These are phyloP conservation scores for Cylas formicarius DNA, from an alignment of 1,140 invertebrate species.

Conservation along the genomic window DNA sequence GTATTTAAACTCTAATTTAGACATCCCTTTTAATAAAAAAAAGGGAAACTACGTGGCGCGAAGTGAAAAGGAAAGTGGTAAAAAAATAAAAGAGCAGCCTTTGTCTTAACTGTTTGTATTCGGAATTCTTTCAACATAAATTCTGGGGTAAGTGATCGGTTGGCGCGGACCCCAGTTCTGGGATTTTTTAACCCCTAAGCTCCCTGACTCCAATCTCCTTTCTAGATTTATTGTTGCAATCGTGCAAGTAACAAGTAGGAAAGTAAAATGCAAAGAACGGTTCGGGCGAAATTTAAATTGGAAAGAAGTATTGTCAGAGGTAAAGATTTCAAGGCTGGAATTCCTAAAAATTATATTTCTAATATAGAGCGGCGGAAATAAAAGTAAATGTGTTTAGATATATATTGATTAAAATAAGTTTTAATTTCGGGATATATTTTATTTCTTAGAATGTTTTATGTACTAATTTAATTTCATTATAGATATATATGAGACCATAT, in stretches of 20 bases:
- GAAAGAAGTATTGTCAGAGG: not conserved
- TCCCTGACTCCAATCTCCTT: constrained; percentile 34
- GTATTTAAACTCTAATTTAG: too few species aligned
- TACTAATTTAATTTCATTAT: too few species aligned
- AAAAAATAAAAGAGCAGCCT: constrained; percentile 14
- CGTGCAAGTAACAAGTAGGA: constrained; percentile 40
- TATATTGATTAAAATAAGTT: too few species aligned
- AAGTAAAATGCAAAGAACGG: constrained; percentile 17
- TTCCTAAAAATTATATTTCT: too few species aligned
- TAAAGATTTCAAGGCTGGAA: too few species aligned
- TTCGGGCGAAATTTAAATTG: constrained; percentile 8
- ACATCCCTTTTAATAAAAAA: too few species aligned
- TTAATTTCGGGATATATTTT: too few species aligned
- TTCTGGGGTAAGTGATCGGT: constrained; percentile 42
- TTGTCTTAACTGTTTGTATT: constrained; percentile 37
- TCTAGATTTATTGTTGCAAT: constrained; percentile 43
- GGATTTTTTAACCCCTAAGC: constrained; percentile 40
- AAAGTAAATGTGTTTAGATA: too few species aligned
- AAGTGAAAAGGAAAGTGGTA: not conserved
- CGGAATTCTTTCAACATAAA: constrained; percentile 41
- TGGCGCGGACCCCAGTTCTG: constrained; percentile 40
- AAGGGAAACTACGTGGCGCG: too few species aligned
- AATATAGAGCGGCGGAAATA: too few species aligned
- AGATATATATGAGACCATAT: too few species aligned
- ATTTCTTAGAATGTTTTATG: too few species aligned